These are phyloP conservation scores for Eulemur coronatus DNA, from an alignment of 2,797 vertebrate genomes.

Conservation along the genomic window DNA sequence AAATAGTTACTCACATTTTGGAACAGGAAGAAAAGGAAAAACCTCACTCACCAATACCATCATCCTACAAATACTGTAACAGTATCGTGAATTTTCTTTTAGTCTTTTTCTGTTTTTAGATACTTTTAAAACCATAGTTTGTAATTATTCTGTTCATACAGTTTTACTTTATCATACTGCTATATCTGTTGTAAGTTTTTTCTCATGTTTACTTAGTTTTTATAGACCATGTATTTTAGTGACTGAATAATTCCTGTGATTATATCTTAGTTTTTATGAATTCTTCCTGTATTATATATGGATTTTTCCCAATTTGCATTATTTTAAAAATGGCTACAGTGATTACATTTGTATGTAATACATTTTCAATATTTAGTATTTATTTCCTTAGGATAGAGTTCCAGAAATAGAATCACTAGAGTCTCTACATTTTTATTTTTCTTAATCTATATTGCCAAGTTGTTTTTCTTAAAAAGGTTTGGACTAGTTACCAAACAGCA, in stretches of 20 bases:
- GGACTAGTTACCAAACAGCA: neutral
- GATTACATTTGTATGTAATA: neutral
- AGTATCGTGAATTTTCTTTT: neutral
- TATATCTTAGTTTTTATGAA: neutral
- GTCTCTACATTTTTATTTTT: neutral
- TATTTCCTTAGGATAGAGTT: neutral
- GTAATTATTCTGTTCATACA: neutral
- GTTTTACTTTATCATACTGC: neutral
- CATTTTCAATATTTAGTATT: neutral
- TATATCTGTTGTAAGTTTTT: neutral
- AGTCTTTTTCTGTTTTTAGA: neutral
- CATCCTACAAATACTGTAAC: neutral
- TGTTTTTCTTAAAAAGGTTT: neutral
- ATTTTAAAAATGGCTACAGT: neutral
- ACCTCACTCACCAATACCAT: neutral
- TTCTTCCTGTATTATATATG: neutral
- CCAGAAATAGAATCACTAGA: neutral
- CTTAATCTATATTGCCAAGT: neutral
- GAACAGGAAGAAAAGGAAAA: slow-evolving; percentile 24
- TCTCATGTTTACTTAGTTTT: neutral
- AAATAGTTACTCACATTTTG: neutral
- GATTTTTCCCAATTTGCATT: neutral
- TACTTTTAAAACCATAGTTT: neutral
- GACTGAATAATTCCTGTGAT: neutral
- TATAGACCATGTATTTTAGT: neutral